Evolutionary conservation across 2,888 invertebrate species (phyloP).

Genomic region (Acheta domesticus): DNA sequence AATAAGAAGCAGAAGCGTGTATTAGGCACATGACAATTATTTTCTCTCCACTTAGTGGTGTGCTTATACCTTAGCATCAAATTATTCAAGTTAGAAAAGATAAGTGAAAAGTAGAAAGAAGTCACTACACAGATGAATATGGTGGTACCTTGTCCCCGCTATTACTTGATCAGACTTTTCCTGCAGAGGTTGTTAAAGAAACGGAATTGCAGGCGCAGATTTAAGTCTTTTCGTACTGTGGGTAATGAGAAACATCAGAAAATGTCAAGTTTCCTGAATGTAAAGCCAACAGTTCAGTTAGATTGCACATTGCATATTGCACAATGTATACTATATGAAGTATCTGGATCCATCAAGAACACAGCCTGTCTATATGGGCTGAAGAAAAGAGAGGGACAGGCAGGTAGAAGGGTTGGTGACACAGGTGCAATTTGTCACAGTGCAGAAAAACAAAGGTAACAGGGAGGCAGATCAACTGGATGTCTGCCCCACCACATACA

Average conservation of each 20-base stretch:
- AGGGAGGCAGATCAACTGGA: neutral
- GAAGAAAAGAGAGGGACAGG: neutral
- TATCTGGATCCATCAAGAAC: neutral
- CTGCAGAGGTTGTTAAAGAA: slow-evolving; percentile 91
- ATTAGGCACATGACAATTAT: neutral
- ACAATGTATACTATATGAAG: neutral
- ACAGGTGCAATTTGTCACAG: neutral
- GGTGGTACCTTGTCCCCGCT: slow-evolving; percentile 34
- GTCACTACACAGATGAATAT: neutral
- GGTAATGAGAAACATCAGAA: slow-evolving; percentile 52
- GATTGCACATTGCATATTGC: slow-evolving; percentile 24
- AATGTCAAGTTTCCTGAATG: slow-evolving; percentile 1
- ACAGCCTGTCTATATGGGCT: neutral
- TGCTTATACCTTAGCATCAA: neutral
- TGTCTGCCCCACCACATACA: neutral
- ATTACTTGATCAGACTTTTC: slow-evolving; percentile 50
- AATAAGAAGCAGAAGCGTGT: neutral
- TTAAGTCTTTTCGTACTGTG: slow-evolving; percentile 94
- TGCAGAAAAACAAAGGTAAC: neutral
- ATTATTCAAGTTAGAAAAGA: neutral
- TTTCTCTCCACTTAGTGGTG: slow-evolving; percentile 3
- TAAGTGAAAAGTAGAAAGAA: neutral
- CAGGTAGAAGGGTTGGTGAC: neutral
- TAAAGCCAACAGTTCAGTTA: neutral
- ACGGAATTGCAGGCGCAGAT: slow-evolving; percentile 91